Base-by-base conservation (phyloP, 2,797 vertebrate species). In the Oreortyx pictus region DNA sequence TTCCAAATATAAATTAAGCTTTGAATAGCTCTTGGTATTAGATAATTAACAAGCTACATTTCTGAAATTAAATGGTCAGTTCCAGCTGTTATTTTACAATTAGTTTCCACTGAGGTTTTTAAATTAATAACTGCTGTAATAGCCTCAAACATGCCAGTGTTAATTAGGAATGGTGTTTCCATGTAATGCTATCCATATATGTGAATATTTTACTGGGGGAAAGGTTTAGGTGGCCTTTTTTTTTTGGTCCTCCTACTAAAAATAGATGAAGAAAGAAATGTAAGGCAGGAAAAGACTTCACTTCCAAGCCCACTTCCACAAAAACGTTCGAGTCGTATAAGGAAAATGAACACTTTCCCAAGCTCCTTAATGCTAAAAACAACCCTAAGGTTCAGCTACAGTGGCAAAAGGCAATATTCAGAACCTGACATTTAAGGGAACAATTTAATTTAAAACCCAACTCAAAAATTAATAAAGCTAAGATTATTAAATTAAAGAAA, bases 11-110 rank as follows among this genome's bases (percentile, higher is more conserved):
- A 93, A 92, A 86, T 79, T 88, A 77, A 92, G 81, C 71, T 74
- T 90, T 90, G 75, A 91, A 94, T 88, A 95, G 89, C 64, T 95
- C 87, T 94, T 80, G 71, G 88, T 76, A 93, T 86, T 94, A 89
- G 81, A 88, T 82, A 93, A 92, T 95, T 95, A 96, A 86, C 60
- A 88, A 91, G 86, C 61, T 71, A 67, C 68, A 90, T 95, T 88
- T 95, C 80, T 90, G 71, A 86, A 94, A 93, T 84, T 64, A 92
- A 86, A 86, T 33, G 92, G 92, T 81, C 72, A 92, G 95, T 76
- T 96, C 89, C 91, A 95, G 95, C 91, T 96, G 94, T 82, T 93
- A 92, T 65, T 96, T 91, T 95, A 93, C 88, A 94, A 92, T 94
- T 95, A 93, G 88, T 91, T 96, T 94, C 89, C 95, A 93, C 83